Base-by-base conservation (phyloP, 2,888 invertebrate species). In the Caenorhabditis parvicauda region DNA sequence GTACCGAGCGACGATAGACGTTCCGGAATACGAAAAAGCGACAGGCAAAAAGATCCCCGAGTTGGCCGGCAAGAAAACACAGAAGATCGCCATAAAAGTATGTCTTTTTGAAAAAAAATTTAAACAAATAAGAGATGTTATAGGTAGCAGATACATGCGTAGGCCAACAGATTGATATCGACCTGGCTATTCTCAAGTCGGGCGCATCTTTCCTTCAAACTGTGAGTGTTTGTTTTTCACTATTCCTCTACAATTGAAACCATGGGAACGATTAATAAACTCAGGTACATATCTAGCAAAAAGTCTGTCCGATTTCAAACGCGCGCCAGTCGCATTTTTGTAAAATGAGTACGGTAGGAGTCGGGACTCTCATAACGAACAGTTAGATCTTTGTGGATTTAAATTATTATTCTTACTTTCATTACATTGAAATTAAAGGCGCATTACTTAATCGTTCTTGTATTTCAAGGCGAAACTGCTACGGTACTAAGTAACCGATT, bases 71-170 rank as follows among this genome's bases (percentile, higher is more conserved):
- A 55, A 47, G 29, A n/a, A 57, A 25, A 54, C 35, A 25, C 64
- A 65, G 12, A 60, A 62, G 17, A 65, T 74, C 17, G 73, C 73
- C 7, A 70, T 74, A 12, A 74, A 74, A 62, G 73, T 71, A 22
- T 14, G 27, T 44, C 45, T 27, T 19, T 14, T 17, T 5, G 5
- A 21, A 3, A 41, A 21, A 41, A 54, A 9, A 14, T 22, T 39
- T 25, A 3, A 4, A 37, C 2, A 25, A 24, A 54, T 28, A 22
- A 42, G 32, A 12, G 38, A 43, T 38, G 32, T 53, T 55, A 3
- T 56, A 82, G 81, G 77, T 82, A 14, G 75, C 84, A 12, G 85
- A 85, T 72, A 84, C 84, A 6, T 77, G 82, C 42, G 82, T 85
- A 9, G 77, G 82, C 48, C 54, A 70, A 19, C 70, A 74, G 32